phyloP scores from a whole-genome alignment of 2,113 vertebrate species.

The Stigmatopora nigra region DNA sequence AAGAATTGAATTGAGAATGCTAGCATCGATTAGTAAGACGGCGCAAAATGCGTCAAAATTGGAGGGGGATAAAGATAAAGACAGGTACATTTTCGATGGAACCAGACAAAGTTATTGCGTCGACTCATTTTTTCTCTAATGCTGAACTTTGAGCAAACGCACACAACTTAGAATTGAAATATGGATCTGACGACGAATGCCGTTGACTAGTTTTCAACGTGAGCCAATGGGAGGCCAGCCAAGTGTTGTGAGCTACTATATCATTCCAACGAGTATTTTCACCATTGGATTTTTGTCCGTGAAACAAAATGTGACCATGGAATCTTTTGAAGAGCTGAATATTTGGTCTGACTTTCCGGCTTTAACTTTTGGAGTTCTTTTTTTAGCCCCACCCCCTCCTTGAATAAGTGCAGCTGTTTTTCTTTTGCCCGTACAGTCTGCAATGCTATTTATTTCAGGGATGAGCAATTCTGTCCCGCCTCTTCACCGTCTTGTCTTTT shows the following conservation, averaged over 20 bases:
- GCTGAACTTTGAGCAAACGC: too few species aligned
- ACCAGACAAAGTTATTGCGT: too few species aligned
- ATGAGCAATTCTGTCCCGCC: slow-evolving; percentile 17
- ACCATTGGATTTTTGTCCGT: too few species aligned
- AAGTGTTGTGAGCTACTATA: too few species aligned
- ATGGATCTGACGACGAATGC: too few species aligned
- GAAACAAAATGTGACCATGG: too few species aligned
- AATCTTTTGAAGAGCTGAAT: too few species aligned
- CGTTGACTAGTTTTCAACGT: too few species aligned
- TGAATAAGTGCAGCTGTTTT: slow-evolving; percentile 52
- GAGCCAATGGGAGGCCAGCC: too few species aligned
- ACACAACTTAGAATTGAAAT: too few species aligned
- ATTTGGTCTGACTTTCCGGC: background rate
- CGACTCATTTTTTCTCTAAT: too few species aligned
- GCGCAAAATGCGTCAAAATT: background rate
- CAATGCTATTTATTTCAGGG: slow-evolving; percentile 31
- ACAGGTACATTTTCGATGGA: background rate
- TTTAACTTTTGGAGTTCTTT: background rate
- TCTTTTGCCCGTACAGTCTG: slow-evolving; percentile 25
- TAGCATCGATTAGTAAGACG: slow-evolving; percentile 11
- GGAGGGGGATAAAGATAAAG: background rate
- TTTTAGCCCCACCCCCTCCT: background rate
- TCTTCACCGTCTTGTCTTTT: slow-evolving; percentile 33
- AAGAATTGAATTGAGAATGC: slow-evolving; percentile 4
- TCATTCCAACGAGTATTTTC: too few species aligned